Evolutionary conservation across 2,888 invertebrate species (phyloP).

Genomic region (Drosophila pegasa): DNA sequence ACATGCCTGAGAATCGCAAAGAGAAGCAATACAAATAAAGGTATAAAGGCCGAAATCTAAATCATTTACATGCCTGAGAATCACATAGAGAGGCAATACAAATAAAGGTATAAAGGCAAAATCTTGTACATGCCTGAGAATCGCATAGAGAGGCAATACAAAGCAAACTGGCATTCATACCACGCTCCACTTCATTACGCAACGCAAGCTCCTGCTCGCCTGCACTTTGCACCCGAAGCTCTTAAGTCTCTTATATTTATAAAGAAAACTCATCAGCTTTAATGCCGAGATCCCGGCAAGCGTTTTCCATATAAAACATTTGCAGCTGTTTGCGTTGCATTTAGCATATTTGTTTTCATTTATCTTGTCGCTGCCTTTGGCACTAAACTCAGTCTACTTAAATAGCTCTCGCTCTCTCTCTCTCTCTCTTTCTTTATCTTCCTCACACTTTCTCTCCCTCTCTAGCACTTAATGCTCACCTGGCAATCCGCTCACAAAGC

Average conservation of each 20-base stretch:
- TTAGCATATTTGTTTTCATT: slow-evolving; percentile 18
- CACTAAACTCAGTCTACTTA: slow-evolving; percentile 25
- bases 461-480: slow-evolving; percentile 28
- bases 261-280: background rate
- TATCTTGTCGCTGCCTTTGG: slow-evolving; percentile 19
- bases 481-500: slow-evolving; percentile 47
- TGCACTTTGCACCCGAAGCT: slow-evolving; percentile 6
- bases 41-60: no score
- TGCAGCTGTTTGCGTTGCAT: slow-evolving; percentile 1
- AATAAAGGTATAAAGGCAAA: no score
- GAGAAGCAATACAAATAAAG: no score
- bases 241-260: slow-evolving; percentile 3
- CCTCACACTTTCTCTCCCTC: slow-evolving; percentile 3
- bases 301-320: background rate
- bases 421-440: background rate
- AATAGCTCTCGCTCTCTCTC: background rate
- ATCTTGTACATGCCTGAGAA: background rate
- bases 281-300: background rate
- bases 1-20: no score
- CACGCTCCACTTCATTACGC: background rate
- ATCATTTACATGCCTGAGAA: background rate
- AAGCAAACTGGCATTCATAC: background rate
- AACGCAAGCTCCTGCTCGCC: background rate
- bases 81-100: background rate
- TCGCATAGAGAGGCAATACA: background rate